phyloP scores from a whole-genome alignment of 2,888 invertebrate genomes.

The Lepidonotus clava region DNA sequence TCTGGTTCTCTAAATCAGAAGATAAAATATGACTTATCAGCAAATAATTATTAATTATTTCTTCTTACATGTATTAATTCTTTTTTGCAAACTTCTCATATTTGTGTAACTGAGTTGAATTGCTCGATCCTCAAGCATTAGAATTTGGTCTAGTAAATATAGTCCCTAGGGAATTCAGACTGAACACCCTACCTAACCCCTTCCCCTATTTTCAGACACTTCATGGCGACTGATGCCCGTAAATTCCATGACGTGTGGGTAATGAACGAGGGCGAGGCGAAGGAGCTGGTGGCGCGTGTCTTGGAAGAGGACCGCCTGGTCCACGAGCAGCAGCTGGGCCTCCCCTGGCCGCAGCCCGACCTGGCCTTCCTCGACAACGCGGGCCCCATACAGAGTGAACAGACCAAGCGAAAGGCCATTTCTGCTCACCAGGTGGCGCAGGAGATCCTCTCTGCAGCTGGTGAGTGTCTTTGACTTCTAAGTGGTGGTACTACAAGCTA shows the following conservation, averaged over 20 bases:
- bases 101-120: no score
- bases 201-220: conserved; percentile 73
- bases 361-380: conserved; percentile 74
- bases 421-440: conserved; percentile 75
- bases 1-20: no score
- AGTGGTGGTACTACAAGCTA: no score
- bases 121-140: no score
- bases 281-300: conserved; percentile 72
- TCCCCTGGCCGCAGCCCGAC: conserved; percentile 69
- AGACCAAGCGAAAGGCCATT: conserved; percentile 66
- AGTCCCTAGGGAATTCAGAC: no score
- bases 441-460: conserved; percentile 74
- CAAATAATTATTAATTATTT: no score
- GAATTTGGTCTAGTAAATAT: no score
- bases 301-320: conserved; percentile 77
- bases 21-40: no score
- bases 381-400: conserved; percentile 75
- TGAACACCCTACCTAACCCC: neutral
- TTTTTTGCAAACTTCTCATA: no score
- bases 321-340: conserved; percentile 79
- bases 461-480: no score
- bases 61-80: no score
- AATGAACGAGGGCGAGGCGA: conserved; percentile 80
- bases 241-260: conserved; percentile 80
- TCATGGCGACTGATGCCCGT: conserved; percentile 78